These are phyloP conservation scores for Apodemus speciosus DNA, from an alignment of 2,113 vertebrate genomes.

Conservation along the genomic window DNA sequence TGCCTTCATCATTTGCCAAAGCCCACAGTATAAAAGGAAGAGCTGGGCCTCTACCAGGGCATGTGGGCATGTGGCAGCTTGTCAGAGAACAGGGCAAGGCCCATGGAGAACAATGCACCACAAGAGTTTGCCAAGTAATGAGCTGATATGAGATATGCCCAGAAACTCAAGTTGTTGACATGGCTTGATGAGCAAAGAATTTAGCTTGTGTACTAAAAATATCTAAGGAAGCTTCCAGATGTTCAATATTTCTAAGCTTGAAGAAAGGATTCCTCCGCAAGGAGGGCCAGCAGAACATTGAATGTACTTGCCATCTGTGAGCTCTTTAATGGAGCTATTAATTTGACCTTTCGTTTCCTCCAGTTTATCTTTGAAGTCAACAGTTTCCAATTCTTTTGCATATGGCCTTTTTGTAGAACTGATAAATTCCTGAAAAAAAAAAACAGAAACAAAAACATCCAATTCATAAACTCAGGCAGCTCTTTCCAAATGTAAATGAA, in stretches of 20 bases:
- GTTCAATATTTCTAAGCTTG: background rate
- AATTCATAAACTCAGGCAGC: constrained; percentile 29
- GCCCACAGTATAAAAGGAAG: background rate
- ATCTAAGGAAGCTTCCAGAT: background rate
- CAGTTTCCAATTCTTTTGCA: constrained; percentile 86
- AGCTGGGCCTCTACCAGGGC: background rate
- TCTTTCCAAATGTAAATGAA: background rate
- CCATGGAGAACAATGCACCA: background rate
- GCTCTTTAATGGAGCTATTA: constrained; percentile 87
- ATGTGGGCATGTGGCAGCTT: accelerated
- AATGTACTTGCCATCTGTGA: constrained; percentile 85
- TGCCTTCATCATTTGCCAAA: background rate
- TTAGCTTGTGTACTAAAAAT: background rate
- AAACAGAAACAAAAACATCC: constrained; percentile 34
- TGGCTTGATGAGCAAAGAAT: constrained; percentile 13
- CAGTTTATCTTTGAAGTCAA: constrained; percentile 87
- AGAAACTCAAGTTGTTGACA: constrained; percentile 5
- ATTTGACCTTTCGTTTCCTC: constrained; percentile 87
- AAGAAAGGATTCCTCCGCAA: background rate
- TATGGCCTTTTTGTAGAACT: constrained; percentile 88
- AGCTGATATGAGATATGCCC: background rate
- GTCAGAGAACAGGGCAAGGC: accelerated
- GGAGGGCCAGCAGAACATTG: background rate
- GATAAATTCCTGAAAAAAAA: constrained; percentile 84
- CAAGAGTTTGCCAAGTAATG: background rate